phyloP scores from a whole-genome alignment of 2,113 vertebrate genomes.

The Sula dactylatra region DNA sequence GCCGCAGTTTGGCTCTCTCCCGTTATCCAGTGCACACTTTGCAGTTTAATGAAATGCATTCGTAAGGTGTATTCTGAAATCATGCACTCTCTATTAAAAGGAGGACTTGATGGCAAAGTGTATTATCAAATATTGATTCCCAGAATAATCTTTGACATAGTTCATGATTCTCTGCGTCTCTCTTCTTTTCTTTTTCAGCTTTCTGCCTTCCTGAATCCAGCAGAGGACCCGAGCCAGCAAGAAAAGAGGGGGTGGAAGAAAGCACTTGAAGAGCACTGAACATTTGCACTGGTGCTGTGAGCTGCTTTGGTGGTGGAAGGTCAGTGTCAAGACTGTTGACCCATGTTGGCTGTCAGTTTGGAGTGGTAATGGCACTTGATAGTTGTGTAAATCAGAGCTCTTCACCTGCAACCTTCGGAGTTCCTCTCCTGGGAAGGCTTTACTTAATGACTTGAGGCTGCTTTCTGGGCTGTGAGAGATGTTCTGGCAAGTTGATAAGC shows the following conservation, averaged over 20 bases:
- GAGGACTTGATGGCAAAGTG: not conserved
- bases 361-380: not conserved
- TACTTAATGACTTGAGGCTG: not conserved
- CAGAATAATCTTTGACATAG: not conserved
- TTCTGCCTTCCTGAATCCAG: not conserved
- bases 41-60: not conserved
- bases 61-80: not conserved
- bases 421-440: not conserved
- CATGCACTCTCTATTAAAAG: not conserved
- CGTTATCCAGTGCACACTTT: not conserved
- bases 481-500: not conserved
- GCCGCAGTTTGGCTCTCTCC: not conserved
- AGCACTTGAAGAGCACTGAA: not conserved
- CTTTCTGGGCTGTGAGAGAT: not conserved
- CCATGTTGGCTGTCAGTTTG: not conserved
- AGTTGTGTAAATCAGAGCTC: not conserved
- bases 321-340: not conserved
- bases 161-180: not conserved
- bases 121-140: not conserved
- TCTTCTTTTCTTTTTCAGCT: not conserved
- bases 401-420: not conserved
- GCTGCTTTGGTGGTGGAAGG: not conserved
- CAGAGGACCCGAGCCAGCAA: not conserved
- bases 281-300: not conserved
- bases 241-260: not conserved